phyloP scores from a whole-genome alignment of 2,113 vertebrate genomes.

The Proteles cristata region DNA sequence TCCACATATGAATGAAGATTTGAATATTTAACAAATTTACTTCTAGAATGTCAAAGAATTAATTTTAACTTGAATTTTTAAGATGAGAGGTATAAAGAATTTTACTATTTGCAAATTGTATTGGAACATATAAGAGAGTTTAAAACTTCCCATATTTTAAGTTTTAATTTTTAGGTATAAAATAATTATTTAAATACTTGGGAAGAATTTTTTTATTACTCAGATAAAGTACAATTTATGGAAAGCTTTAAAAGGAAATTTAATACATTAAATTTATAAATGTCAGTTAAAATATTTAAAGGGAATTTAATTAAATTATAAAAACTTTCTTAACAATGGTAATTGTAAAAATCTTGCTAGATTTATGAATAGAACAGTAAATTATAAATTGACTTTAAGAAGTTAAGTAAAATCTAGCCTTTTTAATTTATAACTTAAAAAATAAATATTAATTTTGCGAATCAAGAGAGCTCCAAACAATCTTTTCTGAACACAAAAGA shows the following conservation, averaged over 20 bases:
- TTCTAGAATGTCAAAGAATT: conserved; percentile 20
- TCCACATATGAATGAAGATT: background rate
- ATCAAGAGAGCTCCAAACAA: background rate
- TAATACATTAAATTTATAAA: conserved; percentile 39
- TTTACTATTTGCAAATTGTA: background rate
- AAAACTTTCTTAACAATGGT: background rate
- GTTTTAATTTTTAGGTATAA: conserved; percentile 28
- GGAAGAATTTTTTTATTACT: background rate
- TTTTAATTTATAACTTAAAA: conserved; percentile 38
- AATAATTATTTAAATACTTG: background rate
- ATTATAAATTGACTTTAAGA: conserved; percentile 24
- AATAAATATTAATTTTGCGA: conserved; percentile 38
- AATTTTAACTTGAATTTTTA: background rate
- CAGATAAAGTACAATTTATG: conserved; percentile 7
- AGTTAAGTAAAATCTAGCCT: background rate
- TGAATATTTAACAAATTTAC: background rate
- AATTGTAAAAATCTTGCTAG: conserved; percentile 4
- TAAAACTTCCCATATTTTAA: conserved; percentile 4
- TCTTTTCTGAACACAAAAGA: background rate
- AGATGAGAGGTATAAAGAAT: background rate
- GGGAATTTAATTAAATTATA: conserved; percentile 29
- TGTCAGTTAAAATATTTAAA: conserved; percentile 29
- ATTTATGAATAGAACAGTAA: background rate
- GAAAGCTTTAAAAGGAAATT: background rate
- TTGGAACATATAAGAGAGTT: background rate